phyloP scores from a whole-genome alignment of 2,113 vertebrate genomes.

The Chionodraco myersi region DNA sequence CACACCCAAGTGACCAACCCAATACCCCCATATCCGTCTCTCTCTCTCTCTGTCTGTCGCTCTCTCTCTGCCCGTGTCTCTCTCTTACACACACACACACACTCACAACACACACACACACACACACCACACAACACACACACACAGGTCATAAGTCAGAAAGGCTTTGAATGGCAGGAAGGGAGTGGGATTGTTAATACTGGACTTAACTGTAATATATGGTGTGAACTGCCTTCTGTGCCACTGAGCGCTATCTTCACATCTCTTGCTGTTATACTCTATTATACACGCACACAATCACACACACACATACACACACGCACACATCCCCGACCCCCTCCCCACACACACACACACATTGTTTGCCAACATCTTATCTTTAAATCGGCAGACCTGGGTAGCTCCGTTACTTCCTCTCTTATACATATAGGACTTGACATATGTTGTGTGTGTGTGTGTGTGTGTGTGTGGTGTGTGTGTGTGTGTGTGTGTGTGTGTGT shows the following conservation, averaged over 20 bases:
- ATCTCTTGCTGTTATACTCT: constrained; percentile 6
- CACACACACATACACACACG: not conserved
- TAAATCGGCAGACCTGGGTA: constrained; percentile 61
- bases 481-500: constrained; percentile 3
- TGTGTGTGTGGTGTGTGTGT: constrained; percentile 13
- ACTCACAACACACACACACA: constrained; percentile 13
- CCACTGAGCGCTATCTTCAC: constrained; percentile 40
- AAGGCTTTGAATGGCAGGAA: constrained; percentile 74
- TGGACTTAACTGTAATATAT: constrained; percentile 67
- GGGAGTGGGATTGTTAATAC: constrained; percentile 68
- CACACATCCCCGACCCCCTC: not conserved
- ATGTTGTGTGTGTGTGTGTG: not conserved
- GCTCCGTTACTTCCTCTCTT: constrained; percentile 65
- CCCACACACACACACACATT: constrained; percentile 2
- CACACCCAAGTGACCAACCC: constrained; percentile 38
- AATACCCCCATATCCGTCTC: constrained; percentile 30
- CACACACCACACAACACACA: constrained; percentile 24
- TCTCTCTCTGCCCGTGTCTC: not conserved
- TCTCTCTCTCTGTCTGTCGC: not conserved
- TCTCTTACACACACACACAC: not conserved
- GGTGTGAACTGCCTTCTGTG: constrained; percentile 65
- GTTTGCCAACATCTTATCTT: constrained; percentile 64
- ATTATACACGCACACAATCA: not conserved
- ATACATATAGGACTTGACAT: constrained; percentile 2
- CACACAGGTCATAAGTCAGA: constrained; percentile 61